A percentile compares a stretch with the other conserved stretches of the same genome.
These are phyloP conservation scores for Choristoneura rosaceana DNA, from an alignment of 2,888 invertebrate genomes.

Conservation along the genomic window DNA sequence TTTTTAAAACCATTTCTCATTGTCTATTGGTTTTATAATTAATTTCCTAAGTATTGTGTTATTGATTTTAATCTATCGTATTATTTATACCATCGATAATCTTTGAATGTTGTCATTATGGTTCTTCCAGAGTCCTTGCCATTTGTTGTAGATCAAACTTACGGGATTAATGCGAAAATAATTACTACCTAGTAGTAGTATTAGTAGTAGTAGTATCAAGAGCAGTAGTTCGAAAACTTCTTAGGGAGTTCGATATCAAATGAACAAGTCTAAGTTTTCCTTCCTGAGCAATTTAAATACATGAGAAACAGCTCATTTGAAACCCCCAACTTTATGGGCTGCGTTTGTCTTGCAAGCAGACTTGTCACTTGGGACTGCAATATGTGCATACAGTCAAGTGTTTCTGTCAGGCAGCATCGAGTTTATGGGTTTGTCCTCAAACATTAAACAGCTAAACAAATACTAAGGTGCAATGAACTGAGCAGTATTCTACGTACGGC, in stretches of 20 bases:
- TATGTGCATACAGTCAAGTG: conserved; percentile 55
- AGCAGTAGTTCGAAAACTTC: background rate
- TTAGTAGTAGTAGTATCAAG: too few relatives aligned
- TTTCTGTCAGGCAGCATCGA: conserved; percentile 58
- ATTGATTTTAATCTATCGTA: too few relatives aligned
- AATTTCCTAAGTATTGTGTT: too few relatives aligned
- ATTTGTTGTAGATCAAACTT: too few relatives aligned
- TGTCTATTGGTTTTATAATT: too few relatives aligned
- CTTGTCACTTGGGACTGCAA: conserved; percentile 47
- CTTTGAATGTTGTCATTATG: too few relatives aligned
- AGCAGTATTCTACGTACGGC: conserved; percentile 18
- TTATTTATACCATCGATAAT: too few relatives aligned
- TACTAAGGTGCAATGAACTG: conserved; percentile 64
- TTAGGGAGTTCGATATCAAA: background rate
- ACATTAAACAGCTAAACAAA: conserved; percentile 70
- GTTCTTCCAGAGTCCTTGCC: too few relatives aligned
- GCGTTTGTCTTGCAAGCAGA: conserved; percentile 27
- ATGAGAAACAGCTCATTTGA: conserved; percentile 4
- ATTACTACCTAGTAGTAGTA: too few relatives aligned
- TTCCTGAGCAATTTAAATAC: conserved; percentile 2
- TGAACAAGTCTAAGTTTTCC: background rate
- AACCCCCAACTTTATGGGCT: background rate
- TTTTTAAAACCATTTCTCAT: too few relatives aligned
- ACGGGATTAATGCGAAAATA: too few relatives aligned
- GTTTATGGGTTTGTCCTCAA: conserved; percentile 69